Evolutionary conservation across 2,888 invertebrate species (phyloP).

Genomic region (Mesoligia furuncula): DNA sequence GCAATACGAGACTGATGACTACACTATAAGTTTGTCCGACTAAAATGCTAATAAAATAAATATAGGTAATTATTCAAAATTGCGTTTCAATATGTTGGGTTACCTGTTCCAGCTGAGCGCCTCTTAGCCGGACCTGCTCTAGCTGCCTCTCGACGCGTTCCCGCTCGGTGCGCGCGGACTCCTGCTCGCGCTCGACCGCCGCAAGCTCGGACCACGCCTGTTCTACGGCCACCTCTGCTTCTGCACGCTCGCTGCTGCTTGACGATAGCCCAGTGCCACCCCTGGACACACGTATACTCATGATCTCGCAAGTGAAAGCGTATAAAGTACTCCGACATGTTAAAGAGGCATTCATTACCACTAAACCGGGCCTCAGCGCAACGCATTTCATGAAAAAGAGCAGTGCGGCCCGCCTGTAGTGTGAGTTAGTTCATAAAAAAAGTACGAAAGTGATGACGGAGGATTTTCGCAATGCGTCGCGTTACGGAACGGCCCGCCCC

Average conservation of each 20-base stretch:
- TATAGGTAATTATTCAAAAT: not conserved
- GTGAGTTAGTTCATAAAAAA: no score
- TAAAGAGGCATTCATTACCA: not conserved
- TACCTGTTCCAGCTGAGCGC: conserved; percentile 95
- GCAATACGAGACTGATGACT: not conserved
- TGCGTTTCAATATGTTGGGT: not conserved
- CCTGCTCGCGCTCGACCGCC: conserved; percentile 96
- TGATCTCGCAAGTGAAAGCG: conserved; percentile 7
- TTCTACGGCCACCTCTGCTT: conserved; percentile 93
- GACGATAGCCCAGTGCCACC: conserved; percentile 74
- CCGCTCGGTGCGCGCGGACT: conserved; percentile 94
- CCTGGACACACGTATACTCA: conserved; percentile 56
- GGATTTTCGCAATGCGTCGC: not conserved
- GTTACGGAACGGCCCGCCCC: not conserved
- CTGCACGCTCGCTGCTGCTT: conserved; percentile 83
- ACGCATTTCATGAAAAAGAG: not conserved
- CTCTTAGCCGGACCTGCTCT: conserved; percentile 94
- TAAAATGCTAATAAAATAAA: not conserved
- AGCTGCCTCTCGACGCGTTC: conserved; percentile 95
- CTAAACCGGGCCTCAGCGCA: not conserved
- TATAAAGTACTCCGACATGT: not conserved
- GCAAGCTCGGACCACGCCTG: conserved; percentile 96
- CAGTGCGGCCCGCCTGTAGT: not conserved
- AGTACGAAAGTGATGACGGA: not conserved
- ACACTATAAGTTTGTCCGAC: not conserved